phyloP scores from a whole-genome alignment of 2,888 invertebrate genomes.

The Eumacrocentrus americanus region DNA sequence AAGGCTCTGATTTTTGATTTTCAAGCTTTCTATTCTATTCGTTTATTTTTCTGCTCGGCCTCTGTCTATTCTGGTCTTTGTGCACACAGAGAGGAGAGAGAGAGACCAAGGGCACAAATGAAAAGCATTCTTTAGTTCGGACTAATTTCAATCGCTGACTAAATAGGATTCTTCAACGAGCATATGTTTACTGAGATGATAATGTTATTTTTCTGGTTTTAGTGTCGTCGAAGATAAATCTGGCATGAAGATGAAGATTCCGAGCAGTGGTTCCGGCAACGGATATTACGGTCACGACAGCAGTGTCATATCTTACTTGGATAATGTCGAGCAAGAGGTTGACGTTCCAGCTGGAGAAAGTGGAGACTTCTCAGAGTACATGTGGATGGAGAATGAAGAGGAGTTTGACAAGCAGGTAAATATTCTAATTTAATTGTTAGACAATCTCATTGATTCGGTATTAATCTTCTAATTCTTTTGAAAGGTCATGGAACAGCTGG shows the following conservation, averaged over 20 bases:
- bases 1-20: slow-evolving; percentile 47
- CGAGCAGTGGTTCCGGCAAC: slow-evolving; percentile 57
- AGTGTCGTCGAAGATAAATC: slow-evolving; percentile 34
- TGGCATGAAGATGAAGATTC: slow-evolving; percentile 62
- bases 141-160: neutral
- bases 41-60: neutral
- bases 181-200: neutral
- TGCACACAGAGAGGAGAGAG: neutral
- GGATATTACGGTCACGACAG: slow-evolving; percentile 60
- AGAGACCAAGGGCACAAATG: too few relatives aligned
- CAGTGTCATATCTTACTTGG: slow-evolving; percentile 53
- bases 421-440: neutral
- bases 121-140: neutral
- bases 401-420: slow-evolving; percentile 88
- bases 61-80: neutral
- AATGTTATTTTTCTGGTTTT: slow-evolving; percentile 23
- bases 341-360: slow-evolving; percentile 61
- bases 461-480: neutral
- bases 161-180: neutral
- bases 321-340: slow-evolving; percentile 56
- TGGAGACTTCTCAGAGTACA: slow-evolving; percentile 85
- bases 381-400: slow-evolving; percentile 96
- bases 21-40: slow-evolving; percentile 18
- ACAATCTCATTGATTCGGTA: neutral
- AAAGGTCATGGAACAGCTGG: slow-evolving; percentile 83